These are phyloP conservation scores for Labeo rohita DNA, from an alignment of 2,113 vertebrate genomes.

Conservation along the genomic window DNA sequence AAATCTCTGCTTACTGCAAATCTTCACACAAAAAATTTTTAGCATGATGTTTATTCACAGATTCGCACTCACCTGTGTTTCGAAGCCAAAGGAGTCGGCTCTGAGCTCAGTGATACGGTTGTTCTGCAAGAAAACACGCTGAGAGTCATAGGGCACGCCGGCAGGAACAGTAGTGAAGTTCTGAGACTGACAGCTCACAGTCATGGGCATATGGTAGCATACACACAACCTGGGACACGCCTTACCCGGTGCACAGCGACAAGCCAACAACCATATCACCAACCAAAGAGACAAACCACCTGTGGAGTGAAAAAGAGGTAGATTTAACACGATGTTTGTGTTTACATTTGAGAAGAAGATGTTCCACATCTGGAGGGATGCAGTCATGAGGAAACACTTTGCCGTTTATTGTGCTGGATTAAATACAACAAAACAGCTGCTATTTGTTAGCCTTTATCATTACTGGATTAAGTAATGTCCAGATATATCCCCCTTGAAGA, in stretches of 20 bases:
- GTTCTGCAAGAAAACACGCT: conserved; percentile 97
- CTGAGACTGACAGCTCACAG: conserved; percentile 97
- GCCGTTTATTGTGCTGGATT: neutral
- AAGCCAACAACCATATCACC: conserved; percentile 82
- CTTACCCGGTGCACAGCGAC: conserved; percentile 72
- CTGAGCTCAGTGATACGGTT: conserved; percentile 92
- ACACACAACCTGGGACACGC: conserved; percentile 91
- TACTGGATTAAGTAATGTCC: neutral
- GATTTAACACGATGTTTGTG: neutral
- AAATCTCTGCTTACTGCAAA: neutral
- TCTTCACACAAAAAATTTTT: neutral
- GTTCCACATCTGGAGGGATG: neutral
- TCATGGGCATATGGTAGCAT: conserved; percentile 95
- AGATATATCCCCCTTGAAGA: neutral
- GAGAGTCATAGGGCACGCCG: conserved; percentile 87
- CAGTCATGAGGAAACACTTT: neutral
- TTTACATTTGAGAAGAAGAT: neutral
- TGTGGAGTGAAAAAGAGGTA: conserved; percentile 55
- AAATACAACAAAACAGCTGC: neutral
- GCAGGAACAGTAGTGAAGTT: conserved; percentile 90
- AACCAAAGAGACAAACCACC: conserved; percentile 81
- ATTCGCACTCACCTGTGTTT: conserved; percentile 77
- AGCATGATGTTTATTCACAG: neutral
- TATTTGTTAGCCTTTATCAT: neutral
- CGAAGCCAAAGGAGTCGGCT: conserved; percentile 91